Percentiles rank a stretch among this genome's conserved stretches.
Evolutionary conservation across 2,113 vertebrate species (phyloP).

Genomic region (Bubo scandiacus): DNA sequence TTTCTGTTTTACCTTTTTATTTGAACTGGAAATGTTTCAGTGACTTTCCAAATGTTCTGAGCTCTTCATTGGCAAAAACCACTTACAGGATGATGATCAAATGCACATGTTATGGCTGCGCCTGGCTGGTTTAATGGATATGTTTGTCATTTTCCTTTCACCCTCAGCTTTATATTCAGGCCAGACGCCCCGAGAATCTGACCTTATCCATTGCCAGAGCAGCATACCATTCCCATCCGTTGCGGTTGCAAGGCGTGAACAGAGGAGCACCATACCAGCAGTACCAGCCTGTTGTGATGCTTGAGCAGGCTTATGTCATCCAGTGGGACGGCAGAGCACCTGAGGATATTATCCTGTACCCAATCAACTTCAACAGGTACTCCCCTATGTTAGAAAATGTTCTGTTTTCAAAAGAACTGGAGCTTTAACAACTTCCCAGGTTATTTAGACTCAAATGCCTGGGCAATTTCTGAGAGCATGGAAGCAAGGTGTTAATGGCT

Average conservation of each 20-base stretch:
- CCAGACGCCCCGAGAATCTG: conserved; percentile 63
- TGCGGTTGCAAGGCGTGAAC: neutral
- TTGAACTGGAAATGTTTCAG: conserved; percentile 44
- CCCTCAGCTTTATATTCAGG: conserved; percentile 70
- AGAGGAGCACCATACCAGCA: neutral
- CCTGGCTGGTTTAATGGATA: neutral
- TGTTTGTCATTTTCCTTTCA: conserved; percentile 33
- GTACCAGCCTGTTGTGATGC: conserved; percentile 42
- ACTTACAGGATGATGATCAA: conserved; percentile 20
- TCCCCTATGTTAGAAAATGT: accelerated
- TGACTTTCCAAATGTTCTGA: conserved; percentile 43
- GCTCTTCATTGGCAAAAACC: neutral
- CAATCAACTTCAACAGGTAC: conserved; percentile 55
- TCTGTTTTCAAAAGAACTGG: neutral
- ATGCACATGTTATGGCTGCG: conserved; percentile 5
- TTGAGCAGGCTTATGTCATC: neutral
- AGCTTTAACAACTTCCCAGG: neutral
- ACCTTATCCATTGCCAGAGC: conserved; percentile 50
- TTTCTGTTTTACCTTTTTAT: conserved; percentile 60
- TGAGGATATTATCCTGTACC: conserved; percentile 26
- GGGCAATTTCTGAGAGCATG: neutral
- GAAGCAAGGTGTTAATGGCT: neutral
- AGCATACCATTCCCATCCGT: neutral
- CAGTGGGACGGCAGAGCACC: conserved; percentile 24
- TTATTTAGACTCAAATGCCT: neutral